Conservation (phyloP, 2,113 vertebrate genomes). For the Neotragus pygmaeus region DNA sequence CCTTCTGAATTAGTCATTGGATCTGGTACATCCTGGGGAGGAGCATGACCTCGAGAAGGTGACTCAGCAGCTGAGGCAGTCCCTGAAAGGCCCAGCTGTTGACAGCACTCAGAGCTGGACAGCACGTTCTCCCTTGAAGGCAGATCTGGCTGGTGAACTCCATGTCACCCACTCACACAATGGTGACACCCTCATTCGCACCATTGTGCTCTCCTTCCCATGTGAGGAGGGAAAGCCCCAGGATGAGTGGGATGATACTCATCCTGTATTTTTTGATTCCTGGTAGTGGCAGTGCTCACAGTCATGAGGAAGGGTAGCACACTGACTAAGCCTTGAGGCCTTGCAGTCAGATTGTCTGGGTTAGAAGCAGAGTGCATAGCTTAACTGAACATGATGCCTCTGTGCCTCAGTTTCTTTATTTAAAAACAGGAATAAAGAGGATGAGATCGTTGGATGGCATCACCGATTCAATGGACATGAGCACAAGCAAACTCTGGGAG, state of each 20-base stretch:
- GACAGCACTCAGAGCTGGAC: neutral
- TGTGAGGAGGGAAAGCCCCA: neutral
- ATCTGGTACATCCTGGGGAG: neutral
- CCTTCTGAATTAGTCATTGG: neutral
- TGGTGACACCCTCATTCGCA: neutral
- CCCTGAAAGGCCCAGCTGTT: neutral
- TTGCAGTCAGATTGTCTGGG: neutral
- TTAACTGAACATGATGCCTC: neutral
- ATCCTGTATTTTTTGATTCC: neutral
- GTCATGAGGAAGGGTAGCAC: neutral
- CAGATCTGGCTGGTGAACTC: neutral
- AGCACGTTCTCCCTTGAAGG: neutral
- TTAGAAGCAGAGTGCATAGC: neutral
- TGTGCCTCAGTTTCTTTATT: neutral
- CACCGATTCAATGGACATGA: neutral
- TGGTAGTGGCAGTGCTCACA: neutral
- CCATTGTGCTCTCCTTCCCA: neutral
- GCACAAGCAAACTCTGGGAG: neutral
- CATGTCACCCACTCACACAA: neutral
- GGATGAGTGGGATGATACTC: neutral
- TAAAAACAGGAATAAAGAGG: neutral
- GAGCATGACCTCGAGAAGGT: neutral
- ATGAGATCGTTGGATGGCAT: neutral
- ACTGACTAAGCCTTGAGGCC: neutral
- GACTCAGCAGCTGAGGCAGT: neutral